Evolutionary conservation across 2,113 vertebrate species (phyloP).

Genomic region (Steatornis caripensis): DNA sequence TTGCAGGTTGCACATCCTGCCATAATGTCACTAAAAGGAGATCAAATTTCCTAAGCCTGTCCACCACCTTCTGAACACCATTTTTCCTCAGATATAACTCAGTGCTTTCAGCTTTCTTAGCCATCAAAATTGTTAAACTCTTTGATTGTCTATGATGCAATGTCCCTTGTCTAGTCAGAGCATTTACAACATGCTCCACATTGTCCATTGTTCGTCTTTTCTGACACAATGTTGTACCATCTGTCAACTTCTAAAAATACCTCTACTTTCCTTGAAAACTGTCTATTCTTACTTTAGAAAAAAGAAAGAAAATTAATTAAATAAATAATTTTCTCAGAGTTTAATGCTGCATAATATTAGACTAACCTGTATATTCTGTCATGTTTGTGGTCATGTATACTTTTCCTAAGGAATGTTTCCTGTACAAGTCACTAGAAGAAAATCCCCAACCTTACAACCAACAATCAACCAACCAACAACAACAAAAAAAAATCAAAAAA

Average conservation of each 20-base stretch:
- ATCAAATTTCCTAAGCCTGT: neutral
- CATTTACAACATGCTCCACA: neutral
- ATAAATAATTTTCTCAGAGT: neutral
- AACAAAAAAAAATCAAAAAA: neutral
- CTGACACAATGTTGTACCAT: neutral
- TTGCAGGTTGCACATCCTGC: neutral
- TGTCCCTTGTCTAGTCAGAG: neutral
- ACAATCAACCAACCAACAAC: neutral
- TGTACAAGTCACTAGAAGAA: neutral
- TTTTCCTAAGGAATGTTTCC: neutral
- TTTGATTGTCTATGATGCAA: neutral
- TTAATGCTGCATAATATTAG: neutral
- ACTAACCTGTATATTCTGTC: neutral
- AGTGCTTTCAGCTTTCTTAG: neutral
- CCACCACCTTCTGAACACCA: neutral
- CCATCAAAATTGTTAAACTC: neutral
- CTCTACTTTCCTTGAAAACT: neutral
- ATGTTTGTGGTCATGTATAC: neutral
- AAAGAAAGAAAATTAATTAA: neutral
- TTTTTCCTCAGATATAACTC: neutral
- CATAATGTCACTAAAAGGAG: neutral
- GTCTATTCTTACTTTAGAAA: neutral
- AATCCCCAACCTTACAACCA: rapidly evolving
- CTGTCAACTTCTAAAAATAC: neutral
- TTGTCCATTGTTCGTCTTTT: neutral